A percentile compares a stretch with the other conserved stretches of the same genome.
phyloP scores from a whole-genome alignment of 2,113 vertebrate species.

The Enhydra lutris region DNA sequence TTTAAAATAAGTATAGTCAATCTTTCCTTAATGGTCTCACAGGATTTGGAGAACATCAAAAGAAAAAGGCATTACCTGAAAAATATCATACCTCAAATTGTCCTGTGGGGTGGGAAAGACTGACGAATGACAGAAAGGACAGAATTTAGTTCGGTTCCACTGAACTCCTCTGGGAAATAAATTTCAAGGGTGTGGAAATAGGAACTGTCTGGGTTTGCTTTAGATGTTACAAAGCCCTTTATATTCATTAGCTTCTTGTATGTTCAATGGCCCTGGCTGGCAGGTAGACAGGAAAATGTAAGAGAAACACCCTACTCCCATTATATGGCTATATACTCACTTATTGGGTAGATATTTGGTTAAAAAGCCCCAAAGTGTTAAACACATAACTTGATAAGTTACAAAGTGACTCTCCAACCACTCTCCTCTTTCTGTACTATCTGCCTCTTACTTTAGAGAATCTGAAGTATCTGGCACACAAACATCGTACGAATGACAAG shows the following conservation, averaged over 20 bases:
- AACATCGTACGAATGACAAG: slow-evolving; percentile 27
- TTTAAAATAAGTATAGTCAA: slow-evolving; percentile 33
- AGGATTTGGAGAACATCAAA: background rate
- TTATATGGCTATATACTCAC: background rate
- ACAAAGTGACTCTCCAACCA: background rate
- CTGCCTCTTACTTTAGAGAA: slow-evolving; percentile 19
- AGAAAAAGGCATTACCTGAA: slow-evolving; percentile 35
- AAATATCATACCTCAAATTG: slow-evolving; percentile 32
- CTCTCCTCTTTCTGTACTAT: background rate
- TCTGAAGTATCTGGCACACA: slow-evolving; percentile 17
- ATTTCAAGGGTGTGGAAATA: background rate
- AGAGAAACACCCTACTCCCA: slow-evolving; percentile 36
- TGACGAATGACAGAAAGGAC: background rate
- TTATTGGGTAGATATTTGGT: slow-evolving; percentile 26
- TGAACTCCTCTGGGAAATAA: background rate
- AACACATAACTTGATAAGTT: slow-evolving; percentile 27
- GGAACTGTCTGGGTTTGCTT: slow-evolving; percentile 32
- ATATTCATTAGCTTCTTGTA: background rate
- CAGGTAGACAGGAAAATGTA: background rate
- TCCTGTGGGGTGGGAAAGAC: background rate
- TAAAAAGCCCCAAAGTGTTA: slow-evolving; percentile 14
- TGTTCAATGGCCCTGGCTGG: background rate
- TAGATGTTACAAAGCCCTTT: slow-evolving; percentile 24
- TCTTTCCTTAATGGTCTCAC: background rate
- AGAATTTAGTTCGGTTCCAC: background rate